Evolutionary conservation across 2,113 vertebrate species (phyloP).

Genomic region (Coturnix japonica): DNA sequence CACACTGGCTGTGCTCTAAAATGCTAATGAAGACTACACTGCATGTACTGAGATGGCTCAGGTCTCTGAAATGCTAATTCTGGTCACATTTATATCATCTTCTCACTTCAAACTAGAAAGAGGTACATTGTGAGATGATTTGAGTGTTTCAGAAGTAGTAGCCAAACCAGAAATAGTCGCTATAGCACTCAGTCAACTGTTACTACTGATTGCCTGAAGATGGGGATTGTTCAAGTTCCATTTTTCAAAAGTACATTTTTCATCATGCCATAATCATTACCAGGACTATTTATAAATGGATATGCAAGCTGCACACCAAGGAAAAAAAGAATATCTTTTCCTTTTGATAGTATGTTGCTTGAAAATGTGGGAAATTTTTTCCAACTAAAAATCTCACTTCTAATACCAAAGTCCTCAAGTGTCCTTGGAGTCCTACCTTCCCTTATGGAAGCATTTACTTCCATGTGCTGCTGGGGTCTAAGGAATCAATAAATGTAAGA

Average conservation of each 20-base stretch:
- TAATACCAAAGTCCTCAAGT: background rate
- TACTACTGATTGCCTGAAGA: background rate
- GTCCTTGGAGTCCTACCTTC: background rate
- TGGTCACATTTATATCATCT: background rate
- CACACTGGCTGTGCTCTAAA: background rate
- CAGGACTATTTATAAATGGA: background rate
- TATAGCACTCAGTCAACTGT: background rate
- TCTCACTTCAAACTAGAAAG: conserved; percentile 1
- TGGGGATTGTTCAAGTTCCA: background rate
- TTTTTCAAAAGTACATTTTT: background rate
- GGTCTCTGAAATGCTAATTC: conserved; percentile 10
- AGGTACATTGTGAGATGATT: background rate
- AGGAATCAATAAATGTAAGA: background rate
- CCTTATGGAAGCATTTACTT: background rate
- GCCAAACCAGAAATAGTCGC: background rate
- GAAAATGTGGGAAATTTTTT: background rate
- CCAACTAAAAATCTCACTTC: background rate
- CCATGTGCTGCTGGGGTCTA: rapidly evolving
- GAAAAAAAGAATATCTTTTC: background rate
- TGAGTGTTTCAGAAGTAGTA: conserved; percentile 11
- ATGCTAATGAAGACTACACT: background rate
- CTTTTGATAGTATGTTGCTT: background rate
- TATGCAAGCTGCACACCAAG: background rate
- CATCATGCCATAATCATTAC: background rate
- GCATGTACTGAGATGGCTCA: background rate